Evolutionary conservation across 1,140 invertebrate genomes (phyloP), one percentile per base, ranked within the genome.

Genomic region (Portunus trituberculatus): DNA sequence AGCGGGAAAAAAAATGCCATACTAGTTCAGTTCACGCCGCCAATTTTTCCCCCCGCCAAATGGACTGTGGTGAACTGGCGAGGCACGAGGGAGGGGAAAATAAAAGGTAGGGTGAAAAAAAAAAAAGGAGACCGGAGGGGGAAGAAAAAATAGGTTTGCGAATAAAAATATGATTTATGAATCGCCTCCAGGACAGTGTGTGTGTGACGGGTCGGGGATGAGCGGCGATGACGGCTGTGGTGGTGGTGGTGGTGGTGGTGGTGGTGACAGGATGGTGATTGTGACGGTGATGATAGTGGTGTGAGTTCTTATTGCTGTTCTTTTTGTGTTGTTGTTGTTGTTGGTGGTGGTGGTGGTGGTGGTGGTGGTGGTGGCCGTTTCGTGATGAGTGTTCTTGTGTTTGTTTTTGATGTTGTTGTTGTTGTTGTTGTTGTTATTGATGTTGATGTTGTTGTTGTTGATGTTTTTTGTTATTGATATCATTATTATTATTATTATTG

Each of bases 111-210:
- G 67, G 20, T 7, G 20, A 20, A 76, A 25, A 20, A 76, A 20
- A n/a, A 20, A 76, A 20, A 76, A 20, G 20, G 20, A 76, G 67
- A n/a, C 12, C 12, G 67, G 67, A 20, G n/a, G 67, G 67, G 67
- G n/a, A 67, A 92, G 45, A 91, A 76, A 92, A 92, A 76, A 88
- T 29, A 46, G 67, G 83, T 92, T 91, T 31, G 52, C 31, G 84
- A 93, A 91, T 93, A 95, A 95, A 95, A 95, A 95, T 95, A 95
- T 95, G 94, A 93, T 95, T 95, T 95, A 95, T 95, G 91, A 95
- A 93, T 93, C 82, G 94, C 94, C 94, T 20, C 83, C 28, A 93
- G 94, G 94, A 46, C 31, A 12, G 91, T 95, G 94, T 86, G 87
- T 91, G 45, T 95, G 94, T 92, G 82, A 88, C 87, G 88, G 67